Percentiles rank a stretch among this genome's conserved stretches.
Evolutionary conservation across 2,797 vertebrate genomes (phyloP).

Genomic region (Sebastes cheni): DNA sequence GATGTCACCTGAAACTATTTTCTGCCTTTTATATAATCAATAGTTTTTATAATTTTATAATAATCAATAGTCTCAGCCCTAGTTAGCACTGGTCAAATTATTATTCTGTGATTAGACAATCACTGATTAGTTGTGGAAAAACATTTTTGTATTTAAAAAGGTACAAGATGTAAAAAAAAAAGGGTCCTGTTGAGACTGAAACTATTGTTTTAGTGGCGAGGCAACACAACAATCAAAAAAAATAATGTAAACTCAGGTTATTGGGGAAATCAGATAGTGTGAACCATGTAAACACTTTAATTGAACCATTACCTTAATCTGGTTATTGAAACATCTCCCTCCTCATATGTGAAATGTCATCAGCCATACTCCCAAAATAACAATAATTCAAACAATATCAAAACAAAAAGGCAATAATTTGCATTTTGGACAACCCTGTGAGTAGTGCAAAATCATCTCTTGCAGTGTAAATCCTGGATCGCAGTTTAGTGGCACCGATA

Average conservation of each 20-base stretch:
- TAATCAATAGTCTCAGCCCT: not conserved
- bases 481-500: slow-evolving; percentile 44
- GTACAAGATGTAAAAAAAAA: no score
- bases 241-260: not conserved
- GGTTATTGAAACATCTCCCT: not conserved
- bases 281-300: not conserved
- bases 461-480: slow-evolving; percentile 39
- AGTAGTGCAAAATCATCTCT: slow-evolving; percentile 69
- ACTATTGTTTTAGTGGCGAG: no score
- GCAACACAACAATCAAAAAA: not conserved
- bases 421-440: slow-evolving; percentile 51
- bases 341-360: not conserved
- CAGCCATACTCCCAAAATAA: not conserved
- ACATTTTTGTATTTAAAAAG: no score
- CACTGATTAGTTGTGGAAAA: not conserved
- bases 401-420: slow-evolving; percentile 52
- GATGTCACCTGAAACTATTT: not conserved
- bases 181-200: no score
- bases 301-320: not conserved
- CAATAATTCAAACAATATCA: slow-evolving; percentile 24
- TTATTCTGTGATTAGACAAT: not conserved
- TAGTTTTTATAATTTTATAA: not conserved
- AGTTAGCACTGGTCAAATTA: not conserved
- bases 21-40: not conserved
- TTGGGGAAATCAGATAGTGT: not conserved